These are phyloP conservation scores for Cyrtodaria siliqua DNA, from an alignment of 2,888 invertebrate species.

Conservation along the genomic window DNA sequence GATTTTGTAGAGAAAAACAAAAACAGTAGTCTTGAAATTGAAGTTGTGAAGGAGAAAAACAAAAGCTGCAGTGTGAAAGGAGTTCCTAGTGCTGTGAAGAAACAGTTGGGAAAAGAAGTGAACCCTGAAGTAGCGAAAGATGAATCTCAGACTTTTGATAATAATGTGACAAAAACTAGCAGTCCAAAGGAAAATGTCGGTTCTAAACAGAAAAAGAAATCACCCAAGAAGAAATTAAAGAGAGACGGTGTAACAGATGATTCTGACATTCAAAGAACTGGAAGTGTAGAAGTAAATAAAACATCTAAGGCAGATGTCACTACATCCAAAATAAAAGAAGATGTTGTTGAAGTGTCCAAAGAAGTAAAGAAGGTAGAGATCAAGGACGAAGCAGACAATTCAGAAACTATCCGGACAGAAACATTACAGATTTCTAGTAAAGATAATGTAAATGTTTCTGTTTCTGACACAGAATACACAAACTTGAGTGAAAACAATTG, in stretches of 20 bases:
- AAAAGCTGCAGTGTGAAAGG: not conserved
- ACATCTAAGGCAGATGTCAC: not conserved
- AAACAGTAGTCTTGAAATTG: no score
- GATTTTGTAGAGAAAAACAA: no score
- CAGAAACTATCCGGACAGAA: no score
- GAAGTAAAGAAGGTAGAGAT: no score
- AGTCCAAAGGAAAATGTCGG: conserved; percentile 26
- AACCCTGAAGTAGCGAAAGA: not conserved
- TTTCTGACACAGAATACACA: no score
- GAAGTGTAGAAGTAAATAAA: not conserved
- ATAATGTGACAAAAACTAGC: conserved; percentile 18
- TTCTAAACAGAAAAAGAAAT: not conserved
- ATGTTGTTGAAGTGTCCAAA: no score
- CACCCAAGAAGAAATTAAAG: not conserved
- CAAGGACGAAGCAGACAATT: no score
- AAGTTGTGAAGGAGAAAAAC: no score
- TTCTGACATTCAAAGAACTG: not conserved
- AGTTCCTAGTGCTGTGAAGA: conserved; percentile 14
- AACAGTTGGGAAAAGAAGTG: conserved; percentile 16
- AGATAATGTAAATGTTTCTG: no score
- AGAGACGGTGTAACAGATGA: not conserved
- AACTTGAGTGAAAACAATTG: not conserved
- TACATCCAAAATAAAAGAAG: not conserved
- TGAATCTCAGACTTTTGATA: conserved; percentile 5
- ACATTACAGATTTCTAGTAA: no score